phyloP scores from a whole-genome alignment of 2,888 invertebrate genomes.

The Nesidiocoris tenuis region DNA sequence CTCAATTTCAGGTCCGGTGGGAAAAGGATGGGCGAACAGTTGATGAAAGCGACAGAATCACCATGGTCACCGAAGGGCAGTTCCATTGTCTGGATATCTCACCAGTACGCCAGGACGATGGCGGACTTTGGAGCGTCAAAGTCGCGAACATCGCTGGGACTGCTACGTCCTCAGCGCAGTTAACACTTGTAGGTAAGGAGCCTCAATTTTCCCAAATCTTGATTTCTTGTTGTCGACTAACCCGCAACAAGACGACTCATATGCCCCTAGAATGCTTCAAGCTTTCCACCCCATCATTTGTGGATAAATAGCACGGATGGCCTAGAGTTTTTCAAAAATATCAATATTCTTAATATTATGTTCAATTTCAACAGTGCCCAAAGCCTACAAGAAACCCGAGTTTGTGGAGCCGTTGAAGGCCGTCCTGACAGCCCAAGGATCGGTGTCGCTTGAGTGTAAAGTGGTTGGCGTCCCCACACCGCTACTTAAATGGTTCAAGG shows the following conservation, averaged over 20 bases:
- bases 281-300: no score
- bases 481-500: constrained; percentile 72
- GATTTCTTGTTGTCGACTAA: no score
- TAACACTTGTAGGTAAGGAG: constrained; percentile 70
- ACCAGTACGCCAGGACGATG: constrained; percentile 77
- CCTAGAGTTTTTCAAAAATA: no score
- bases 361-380: constrained; percentile 64
- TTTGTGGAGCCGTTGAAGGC: constrained; percentile 83
- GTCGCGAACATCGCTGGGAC: constrained; percentile 75
- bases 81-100: constrained; percentile 83
- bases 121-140: constrained; percentile 81
- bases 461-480: constrained; percentile 88
- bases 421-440: constrained; percentile 80
- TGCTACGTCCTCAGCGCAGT: constrained; percentile 64
- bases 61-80: constrained; percentile 77
- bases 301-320: no score
- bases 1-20: constrained; percentile 84
- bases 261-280: no score
- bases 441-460: constrained; percentile 87
- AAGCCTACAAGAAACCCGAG: constrained; percentile 83
- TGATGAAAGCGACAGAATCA: constrained; percentile 71
- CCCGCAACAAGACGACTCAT: no score
- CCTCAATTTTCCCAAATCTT: no score
- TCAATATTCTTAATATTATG: no score
- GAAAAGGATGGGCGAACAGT: constrained; percentile 78